Base-by-base conservation (phyloP, 2,797 vertebrate genomes). In the Lates japonicus region DNA sequence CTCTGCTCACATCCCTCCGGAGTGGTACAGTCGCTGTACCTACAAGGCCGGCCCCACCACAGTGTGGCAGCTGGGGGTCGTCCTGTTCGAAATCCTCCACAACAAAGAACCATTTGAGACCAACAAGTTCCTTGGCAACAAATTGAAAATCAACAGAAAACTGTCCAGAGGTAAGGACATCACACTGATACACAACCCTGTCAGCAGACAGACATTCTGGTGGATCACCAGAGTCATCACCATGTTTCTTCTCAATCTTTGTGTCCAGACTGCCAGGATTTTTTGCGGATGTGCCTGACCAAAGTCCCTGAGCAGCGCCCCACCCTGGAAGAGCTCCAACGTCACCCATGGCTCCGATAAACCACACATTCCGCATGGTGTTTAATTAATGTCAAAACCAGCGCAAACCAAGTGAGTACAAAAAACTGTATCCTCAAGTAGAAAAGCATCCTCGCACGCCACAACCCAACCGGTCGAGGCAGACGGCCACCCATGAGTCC, bases 31-130 rank as follows among this genome's bases (percentile, higher is more conserved):
- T 0, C 0, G 2, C 2, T 1, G 0, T 0, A 12, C 0, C 1
- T 88, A 79, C 65, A 48, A 10, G 6, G 4, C 78, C 0, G 78
- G 68, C 1, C 75, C 83, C 35, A 68, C 69, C n/a, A 79, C 78
- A 1, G 72, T 72, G 6, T 85, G 77, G 67, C 83, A 88, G 63
- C 2, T 87, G 2, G 82, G 74, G 0, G 49, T 41, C 6, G 67
- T 81, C 1, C 22, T 87, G 19, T 87, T 20, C 29, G 54, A 81
- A 0, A 48, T 2, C 0, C 63, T 85, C 6, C 78, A 86, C 58
- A 3, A 22, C 4, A 25, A 7, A 1, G 0, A 0, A 0, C 0
- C 0, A 0, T 80, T 80, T 6, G 4, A 69, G 17, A 84, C 63
- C 5, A 39, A 0, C 1, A 3, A 2, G 3, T 73, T 76, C 46